Conservation (phyloP, 2,888 invertebrate genomes). For the Zaprionus obscuricornis region DNA sequence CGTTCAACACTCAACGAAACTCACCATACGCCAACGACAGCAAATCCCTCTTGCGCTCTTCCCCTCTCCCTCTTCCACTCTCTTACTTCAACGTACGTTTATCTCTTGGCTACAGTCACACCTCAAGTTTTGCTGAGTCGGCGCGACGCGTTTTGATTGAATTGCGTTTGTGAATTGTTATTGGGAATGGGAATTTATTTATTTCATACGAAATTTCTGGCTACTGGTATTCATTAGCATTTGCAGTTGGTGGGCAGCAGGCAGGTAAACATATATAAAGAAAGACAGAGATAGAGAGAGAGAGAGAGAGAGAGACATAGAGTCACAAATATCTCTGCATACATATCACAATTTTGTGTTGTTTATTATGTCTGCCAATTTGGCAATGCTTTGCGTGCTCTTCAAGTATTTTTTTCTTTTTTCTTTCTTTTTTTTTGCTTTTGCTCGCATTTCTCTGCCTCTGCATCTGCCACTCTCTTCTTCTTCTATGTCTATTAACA, state of each 20-base stretch:
- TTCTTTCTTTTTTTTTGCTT: too few relatives aligned
- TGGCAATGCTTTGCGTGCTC: conserved; percentile 22
- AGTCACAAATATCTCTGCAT: background rate
- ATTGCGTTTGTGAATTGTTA: conserved; percentile 48
- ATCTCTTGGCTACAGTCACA: conserved; percentile 25
- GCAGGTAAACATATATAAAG: background rate
- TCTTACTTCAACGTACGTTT: background rate
- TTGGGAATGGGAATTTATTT: conserved; percentile 39
- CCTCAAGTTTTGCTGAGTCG: conserved; percentile 28
- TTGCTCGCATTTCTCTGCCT: too few relatives aligned
- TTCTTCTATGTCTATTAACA: conserved; percentile 8
- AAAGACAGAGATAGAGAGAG: background rate
- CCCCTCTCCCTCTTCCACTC: too few relatives aligned
- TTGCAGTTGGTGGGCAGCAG: background rate
- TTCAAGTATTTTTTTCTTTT: too few relatives aligned
- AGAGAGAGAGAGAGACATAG: background rate
- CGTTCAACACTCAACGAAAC: too few relatives aligned
- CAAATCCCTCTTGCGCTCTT: background rate
- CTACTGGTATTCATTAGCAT: conserved; percentile 53
- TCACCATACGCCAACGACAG: too few relatives aligned
- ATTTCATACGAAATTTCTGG: conserved; percentile 3
- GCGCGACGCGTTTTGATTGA: conserved; percentile 50
- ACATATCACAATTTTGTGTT: conserved; percentile 25
- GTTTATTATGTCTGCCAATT: conserved; percentile 46
- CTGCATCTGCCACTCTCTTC: too few relatives aligned